A percentile compares a stretch with the other conserved stretches of the same genome.
Conservation (phyloP, 2,888 invertebrate species). For the Synanthedon andrenaeformis region DNA sequence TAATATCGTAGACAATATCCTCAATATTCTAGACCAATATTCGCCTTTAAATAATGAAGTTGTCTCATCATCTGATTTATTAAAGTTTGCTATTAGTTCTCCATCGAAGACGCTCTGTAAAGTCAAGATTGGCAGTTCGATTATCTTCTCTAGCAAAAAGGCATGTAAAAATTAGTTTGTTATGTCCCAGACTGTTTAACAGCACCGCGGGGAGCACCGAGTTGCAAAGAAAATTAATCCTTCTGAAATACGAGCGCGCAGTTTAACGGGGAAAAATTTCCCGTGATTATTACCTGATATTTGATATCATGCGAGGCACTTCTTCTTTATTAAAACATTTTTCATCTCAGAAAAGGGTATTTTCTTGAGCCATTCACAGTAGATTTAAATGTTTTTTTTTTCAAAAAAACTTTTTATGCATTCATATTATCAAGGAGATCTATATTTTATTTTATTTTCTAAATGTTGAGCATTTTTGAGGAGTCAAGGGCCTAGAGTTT, state of each 20-base stretch:
- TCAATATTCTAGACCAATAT: not conserved
- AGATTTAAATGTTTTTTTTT: no score
- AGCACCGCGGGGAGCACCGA: slow-evolving; percentile 43
- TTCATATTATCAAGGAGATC: no score
- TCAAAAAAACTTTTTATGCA: no score
- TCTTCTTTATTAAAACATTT: not conserved
- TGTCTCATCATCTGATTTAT: slow-evolving; percentile 22
- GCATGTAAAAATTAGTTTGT: slow-evolving; percentile 59
- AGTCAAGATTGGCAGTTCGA: slow-evolving; percentile 64
- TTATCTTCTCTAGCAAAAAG: slow-evolving; percentile 57
- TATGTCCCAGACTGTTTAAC: slow-evolving; percentile 60
- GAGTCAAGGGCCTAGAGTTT: no score
- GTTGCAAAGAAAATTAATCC: slow-evolving; percentile 38
- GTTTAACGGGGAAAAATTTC: slow-evolving; percentile 35
- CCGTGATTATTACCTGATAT: slow-evolving; percentile 14
- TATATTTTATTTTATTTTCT: no score
- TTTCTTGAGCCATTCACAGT: no score
- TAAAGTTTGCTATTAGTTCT: slow-evolving; percentile 40
- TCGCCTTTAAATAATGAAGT: not conserved
- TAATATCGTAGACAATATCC: not conserved
- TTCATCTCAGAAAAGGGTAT: not conserved
- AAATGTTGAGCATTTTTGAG: no score
- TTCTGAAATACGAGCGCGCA: slow-evolving; percentile 40
- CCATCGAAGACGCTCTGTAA: slow-evolving; percentile 16
- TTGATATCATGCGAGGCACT: slow-evolving; percentile 6